Percentiles rank a stretch among this genome's conserved stretches.
These are phyloP conservation scores for Erinaceus europaeus DNA, from an alignment of 2,113 vertebrate species.

Conservation along the genomic window DNA sequence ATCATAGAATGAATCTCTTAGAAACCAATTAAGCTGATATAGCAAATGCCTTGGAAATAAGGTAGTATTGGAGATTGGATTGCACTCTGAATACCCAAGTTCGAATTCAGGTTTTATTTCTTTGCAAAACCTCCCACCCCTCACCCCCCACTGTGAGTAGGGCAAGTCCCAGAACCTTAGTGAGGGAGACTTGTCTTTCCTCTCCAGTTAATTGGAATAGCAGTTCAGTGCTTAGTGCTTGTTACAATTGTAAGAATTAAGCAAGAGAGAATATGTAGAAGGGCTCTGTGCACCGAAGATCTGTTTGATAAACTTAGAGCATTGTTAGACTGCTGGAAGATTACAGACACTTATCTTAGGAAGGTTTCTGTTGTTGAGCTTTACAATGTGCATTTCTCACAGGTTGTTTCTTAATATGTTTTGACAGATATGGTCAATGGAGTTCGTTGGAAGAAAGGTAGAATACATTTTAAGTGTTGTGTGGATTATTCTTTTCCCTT, in stretches of 20 bases:
- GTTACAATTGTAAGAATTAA: not conserved
- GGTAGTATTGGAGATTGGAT: not conserved
- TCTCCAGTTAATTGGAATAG: not conserved
- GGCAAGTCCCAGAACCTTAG: not conserved
- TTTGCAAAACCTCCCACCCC: too few relatives aligned
- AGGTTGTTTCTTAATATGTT: not conserved
- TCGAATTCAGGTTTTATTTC: not conserved
- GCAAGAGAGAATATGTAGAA: not conserved
- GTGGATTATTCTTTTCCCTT: slow-evolving; percentile 6
- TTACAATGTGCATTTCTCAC: not conserved
- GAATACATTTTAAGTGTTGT: slow-evolving; percentile 16
- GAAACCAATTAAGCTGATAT: not conserved
- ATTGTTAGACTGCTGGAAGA: not conserved
- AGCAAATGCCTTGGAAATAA: not conserved
- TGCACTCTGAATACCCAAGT: not conserved
- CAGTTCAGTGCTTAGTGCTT: not conserved
- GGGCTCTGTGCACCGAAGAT: not conserved
- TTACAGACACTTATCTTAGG: not conserved
- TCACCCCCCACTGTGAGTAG: too few relatives aligned
- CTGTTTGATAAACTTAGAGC: not conserved
- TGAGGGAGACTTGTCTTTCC: not conserved
- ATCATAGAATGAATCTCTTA: not conserved
- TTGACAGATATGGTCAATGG: slow-evolving; percentile 46
- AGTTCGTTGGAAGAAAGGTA: not conserved
- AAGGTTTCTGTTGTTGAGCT: slow-evolving; percentile 2